Base-by-base conservation (phyloP, 2,113 vertebrate genomes). In the Dasyornis broadbenti region DNA sequence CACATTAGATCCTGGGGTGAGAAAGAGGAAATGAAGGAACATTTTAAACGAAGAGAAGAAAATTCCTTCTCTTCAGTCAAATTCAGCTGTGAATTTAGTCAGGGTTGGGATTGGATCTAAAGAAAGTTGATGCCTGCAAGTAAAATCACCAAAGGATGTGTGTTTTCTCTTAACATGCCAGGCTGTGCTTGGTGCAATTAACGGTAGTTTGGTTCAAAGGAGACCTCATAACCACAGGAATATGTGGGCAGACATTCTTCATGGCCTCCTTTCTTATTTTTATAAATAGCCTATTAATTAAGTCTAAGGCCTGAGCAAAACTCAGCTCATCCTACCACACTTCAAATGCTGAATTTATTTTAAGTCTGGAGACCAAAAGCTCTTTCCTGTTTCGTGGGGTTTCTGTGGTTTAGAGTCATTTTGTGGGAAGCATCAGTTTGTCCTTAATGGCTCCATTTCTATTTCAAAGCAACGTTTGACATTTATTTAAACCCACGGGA, bases 241-340 rank as follows among this genome's bases (percentile, higher is more conserved):
- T 35, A 78, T 3, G 30, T 24, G 49, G 61, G 37, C 92, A 96
- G 72, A 70, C 64, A 49, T 86, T 64, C 77, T 56, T 69, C 77
- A 47, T 49, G 20, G 57, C 68, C 76, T 66, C 35, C 53, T 75
- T 82, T 71, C 66, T 31, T 8, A 84, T 49, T 40, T 37, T 49
- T 71, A 91, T 37, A 92, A 89, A 90, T 64, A 78, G 65, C 76
- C 85, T 86, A 89, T 93, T 96, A 94, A 94, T 94, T 94, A 94
- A 94, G 10, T 52, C 52, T 47, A 56, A 70, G 49, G 64, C 52
- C 56, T 73, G 56, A 89, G 44, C 40, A 60, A 68, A 92, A 68
- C 64, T 68, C 52, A 18, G 53, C 68, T 76, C 40, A 19, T 82
- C 89, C 86, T 61, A 68, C 89, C 89, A 78, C 70, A 45, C 53